These are phyloP conservation scores for Dicerorhinus sumatrensis DNA, from an alignment of 2,113 vertebrate species.

Conservation along the genomic window DNA sequence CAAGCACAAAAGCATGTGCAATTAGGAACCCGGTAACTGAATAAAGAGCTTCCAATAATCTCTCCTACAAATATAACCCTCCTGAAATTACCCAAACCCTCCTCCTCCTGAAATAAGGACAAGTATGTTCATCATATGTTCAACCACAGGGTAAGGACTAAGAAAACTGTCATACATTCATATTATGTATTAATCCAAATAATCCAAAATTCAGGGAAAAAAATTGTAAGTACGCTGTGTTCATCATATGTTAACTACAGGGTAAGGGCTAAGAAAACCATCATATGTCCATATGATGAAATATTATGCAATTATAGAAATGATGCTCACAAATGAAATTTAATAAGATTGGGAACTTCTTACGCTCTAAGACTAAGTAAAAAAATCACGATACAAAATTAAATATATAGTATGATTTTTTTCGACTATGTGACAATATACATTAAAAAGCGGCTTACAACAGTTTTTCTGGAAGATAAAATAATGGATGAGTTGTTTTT, in stretches of 20 bases:
- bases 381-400: constrained; percentile 31
- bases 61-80: neutral
- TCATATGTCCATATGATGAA: neutral
- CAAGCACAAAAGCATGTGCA: neutral
- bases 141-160: neutral
- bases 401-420: constrained; percentile 10
- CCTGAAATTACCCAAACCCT: neutral
- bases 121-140: neutral
- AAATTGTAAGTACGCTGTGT: neutral
- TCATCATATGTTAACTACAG: neutral
- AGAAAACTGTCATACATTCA: neutral
- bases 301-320: neutral
- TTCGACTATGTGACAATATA: neutral
- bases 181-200: neutral
- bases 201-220: neutral
- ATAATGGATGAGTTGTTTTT: constrained; percentile 13
- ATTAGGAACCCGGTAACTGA: neutral
- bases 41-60: neutral
- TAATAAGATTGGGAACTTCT: neutral
- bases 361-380: neutral
- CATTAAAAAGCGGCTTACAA: neutral
- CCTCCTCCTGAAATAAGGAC: neutral
- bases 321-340: neutral
- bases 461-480: constrained; percentile 5
- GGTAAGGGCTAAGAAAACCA: constrained; percentile 19